A percentile compares a stretch with the other conserved stretches of the same genome.
These are phyloP conservation scores for Myotis pilosus DNA, from an alignment of 2,797 vertebrate genomes.

Conservation along the genomic window DNA sequence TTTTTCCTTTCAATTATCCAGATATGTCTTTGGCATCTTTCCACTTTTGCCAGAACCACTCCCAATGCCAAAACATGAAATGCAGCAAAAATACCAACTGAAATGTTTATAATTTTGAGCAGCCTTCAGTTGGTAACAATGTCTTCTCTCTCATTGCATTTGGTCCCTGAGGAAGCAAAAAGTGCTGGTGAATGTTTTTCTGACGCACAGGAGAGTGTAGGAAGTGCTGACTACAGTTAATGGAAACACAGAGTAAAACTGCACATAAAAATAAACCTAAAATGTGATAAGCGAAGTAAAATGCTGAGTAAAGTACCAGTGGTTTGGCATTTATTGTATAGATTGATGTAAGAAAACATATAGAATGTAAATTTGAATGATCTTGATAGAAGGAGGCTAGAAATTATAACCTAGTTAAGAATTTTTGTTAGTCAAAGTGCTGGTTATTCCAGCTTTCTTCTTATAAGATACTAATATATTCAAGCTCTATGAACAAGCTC, in stretches of 20 bases:
- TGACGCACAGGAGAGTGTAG: not conserved
- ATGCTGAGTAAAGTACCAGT: not conserved
- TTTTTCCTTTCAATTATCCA: not conserved
- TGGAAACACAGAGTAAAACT: slow-evolving; percentile 17
- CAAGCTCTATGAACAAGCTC: not conserved
- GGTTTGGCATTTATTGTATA: not conserved
- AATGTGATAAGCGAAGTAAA: not conserved
- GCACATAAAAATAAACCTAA: slow-evolving; percentile 30
- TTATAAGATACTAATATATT: not conserved
- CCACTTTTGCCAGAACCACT: not conserved
- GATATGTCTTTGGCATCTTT: not conserved
- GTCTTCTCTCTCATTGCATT: not conserved
- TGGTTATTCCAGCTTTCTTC: not conserved
- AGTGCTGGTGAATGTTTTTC: slow-evolving; percentile 16
- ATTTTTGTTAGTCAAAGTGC: not conserved
- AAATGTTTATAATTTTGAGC: not conserved
- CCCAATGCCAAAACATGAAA: not conserved
- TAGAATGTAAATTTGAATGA: not conserved
- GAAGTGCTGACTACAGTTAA: slow-evolving; percentile 22
- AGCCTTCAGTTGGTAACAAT: not conserved
- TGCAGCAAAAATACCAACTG: not conserved
- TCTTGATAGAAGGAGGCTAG: not conserved
- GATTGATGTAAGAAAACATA: not conserved
- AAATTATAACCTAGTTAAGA: not conserved
- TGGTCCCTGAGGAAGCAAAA: not conserved